Percentiles rank a stretch among this genome's conserved stretches.
phyloP scores from a whole-genome alignment of 23 tunicate genomes.

The Botrylloides violaceus region DNA sequence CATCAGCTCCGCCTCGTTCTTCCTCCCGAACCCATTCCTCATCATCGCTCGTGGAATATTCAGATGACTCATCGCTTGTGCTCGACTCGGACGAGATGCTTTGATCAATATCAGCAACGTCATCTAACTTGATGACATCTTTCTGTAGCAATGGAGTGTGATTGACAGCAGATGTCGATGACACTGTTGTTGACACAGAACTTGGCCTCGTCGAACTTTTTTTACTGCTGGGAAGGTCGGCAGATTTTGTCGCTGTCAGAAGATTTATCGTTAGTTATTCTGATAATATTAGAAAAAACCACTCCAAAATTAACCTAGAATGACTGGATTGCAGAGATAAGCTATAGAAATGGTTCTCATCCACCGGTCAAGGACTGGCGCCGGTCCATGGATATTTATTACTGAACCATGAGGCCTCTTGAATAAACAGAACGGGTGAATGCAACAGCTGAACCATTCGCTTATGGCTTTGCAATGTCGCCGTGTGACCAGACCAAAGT shows the following conservation, averaged over 20 bases:
- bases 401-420: too few relatives aligned
- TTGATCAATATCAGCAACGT: conserved; percentile 1
- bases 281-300: too few relatives aligned
- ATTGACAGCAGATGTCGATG: conserved; percentile 9
- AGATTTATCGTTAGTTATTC: too few relatives aligned
- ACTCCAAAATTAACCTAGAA: too few relatives aligned
- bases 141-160: conserved; percentile 1
- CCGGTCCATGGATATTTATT: too few relatives aligned
- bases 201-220: conserved; percentile 4
- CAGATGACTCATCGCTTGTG: conserved; percentile 8
- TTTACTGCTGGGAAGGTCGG: background rate
- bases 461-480: too few relatives aligned
- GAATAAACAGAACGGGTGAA: too few relatives aligned
- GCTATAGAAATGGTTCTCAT: too few relatives aligned
- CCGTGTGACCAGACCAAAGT: too few relatives aligned
- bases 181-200: conserved; percentile 4
- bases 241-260: background rate
- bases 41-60: conserved; percentile 8
- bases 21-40: conserved; percentile 15
- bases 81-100: background rate
- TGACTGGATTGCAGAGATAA: too few relatives aligned
- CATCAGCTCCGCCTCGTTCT: conserved; percentile 25
- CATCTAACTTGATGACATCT: conserved; percentile 16
- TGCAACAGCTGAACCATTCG: too few relatives aligned
- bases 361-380: too few relatives aligned